A percentile compares a stretch with the other conserved stretches of the same genome.
Conservation (phyloP, 1,140 invertebrate species). For the Grapholita molesta region DNA sequence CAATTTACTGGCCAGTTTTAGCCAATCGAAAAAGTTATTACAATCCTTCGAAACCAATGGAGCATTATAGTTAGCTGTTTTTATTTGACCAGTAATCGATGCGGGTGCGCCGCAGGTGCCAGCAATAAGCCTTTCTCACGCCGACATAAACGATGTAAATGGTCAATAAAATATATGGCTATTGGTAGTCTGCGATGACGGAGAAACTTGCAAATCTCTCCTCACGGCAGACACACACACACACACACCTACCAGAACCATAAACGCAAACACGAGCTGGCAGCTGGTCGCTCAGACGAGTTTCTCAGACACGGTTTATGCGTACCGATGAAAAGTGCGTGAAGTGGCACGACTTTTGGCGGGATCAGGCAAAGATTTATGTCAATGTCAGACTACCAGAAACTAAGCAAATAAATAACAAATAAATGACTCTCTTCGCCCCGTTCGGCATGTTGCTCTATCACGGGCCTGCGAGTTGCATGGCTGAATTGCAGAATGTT, state of each 20-base stretch:
- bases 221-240: background rate
- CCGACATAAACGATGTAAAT: background rate
- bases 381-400: too few relatives aligned
- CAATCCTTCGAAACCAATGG: too few relatives aligned
- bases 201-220: background rate
- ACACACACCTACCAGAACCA: background rate
- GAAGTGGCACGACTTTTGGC: background rate
- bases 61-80: too few relatives aligned
- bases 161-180: background rate
- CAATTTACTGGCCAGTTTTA: too few relatives aligned
- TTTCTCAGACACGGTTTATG: background rate
- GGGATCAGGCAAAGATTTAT: background rate
- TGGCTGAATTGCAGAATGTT: too few relatives aligned
- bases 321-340: background rate
- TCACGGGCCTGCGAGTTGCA: too few relatives aligned
- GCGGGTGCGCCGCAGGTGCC: too few relatives aligned
- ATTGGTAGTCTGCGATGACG: background rate
- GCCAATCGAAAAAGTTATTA: too few relatives aligned
- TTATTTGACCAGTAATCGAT: too few relatives aligned
- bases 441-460: too few relatives aligned
- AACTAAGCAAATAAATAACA: background rate
- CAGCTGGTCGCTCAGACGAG: background rate
- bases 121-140: too few relatives aligned
- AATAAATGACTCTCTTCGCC: background rate
- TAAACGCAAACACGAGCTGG: background rate